Evolutionary conservation across 2,113 vertebrate species (phyloP).

Genomic region (Tragelaphus scriptus): DNA sequence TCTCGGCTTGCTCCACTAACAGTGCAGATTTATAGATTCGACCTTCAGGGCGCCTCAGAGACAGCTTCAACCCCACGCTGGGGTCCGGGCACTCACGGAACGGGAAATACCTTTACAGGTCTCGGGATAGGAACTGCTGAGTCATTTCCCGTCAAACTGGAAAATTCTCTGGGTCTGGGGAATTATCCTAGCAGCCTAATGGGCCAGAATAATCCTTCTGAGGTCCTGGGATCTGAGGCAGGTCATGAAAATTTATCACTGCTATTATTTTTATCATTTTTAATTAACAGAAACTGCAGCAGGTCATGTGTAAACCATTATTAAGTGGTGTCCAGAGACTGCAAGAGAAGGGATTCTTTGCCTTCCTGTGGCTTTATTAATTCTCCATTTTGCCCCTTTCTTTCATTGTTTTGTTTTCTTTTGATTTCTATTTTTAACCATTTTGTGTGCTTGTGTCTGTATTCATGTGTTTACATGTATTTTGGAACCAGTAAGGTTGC

Average conservation of each 20-base stretch:
- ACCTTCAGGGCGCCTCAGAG: conserved; percentile 54
- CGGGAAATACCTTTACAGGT: conserved; percentile 51
- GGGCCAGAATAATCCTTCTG: conserved; percentile 70
- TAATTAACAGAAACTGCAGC: conserved; percentile 31
- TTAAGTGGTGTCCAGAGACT: conserved; percentile 33
- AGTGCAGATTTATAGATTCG: conserved; percentile 67
- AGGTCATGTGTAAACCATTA: conserved; percentile 30
- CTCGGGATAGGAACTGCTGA: conserved; percentile 68
- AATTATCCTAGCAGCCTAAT: conserved; percentile 71
- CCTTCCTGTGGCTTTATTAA: conserved; percentile 34
- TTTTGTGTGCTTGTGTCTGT: neutral
- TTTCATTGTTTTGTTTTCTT: conserved; percentile 13
- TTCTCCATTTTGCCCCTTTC: conserved; percentile 2
- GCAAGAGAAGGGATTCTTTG: neutral
- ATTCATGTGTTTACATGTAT: neutral
- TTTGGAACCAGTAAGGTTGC: neutral
- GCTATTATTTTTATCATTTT: conserved; percentile 49
- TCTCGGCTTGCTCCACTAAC: neutral
- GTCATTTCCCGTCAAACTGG: conserved; percentile 71
- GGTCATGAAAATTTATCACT: conserved; percentile 69
- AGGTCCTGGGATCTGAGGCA: conserved; percentile 69
- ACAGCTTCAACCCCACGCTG: conserved; percentile 48
- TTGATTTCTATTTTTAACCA: conserved; percentile 30
- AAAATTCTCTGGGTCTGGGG: conserved; percentile 63
- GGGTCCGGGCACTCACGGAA: conserved; percentile 55